Evolutionary conservation across 2,888 invertebrate genomes (phyloP).

Genomic region (Drosophila koepferae): DNA sequence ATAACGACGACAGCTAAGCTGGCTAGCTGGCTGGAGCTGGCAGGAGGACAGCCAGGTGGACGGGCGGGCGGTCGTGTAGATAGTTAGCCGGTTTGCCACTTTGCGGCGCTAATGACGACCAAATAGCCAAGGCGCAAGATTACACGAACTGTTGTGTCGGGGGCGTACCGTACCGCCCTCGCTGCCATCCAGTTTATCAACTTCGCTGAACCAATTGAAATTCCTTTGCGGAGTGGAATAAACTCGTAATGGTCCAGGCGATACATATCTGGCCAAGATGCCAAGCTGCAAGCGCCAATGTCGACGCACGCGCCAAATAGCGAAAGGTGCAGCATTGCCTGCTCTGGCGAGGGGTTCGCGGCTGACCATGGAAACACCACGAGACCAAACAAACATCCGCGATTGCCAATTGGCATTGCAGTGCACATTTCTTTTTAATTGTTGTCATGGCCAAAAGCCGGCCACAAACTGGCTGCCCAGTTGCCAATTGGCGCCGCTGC

Average conservation of each 20-base stretch:
- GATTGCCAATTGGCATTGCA: conserved; percentile 69
- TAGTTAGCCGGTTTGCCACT: conserved; percentile 65
- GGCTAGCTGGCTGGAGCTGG: not conserved
- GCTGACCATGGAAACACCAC: not conserved
- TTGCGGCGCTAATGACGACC: conserved; percentile 66
- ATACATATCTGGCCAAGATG: conserved; percentile 32
- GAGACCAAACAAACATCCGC: conserved; percentile 54
- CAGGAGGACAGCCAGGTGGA: not conserved
- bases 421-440: conserved; percentile 70
- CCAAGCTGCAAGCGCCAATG: conserved; percentile 27
- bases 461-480: conserved; percentile 51
- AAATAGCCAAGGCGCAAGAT: conserved; percentile 54
- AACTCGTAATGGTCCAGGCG: conserved; percentile 55
- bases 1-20: conserved; percentile 43
- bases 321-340: conserved; percentile 59
- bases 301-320: conserved; percentile 70
- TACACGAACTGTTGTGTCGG: conserved; percentile 45
- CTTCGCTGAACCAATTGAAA: conserved; percentile 60
- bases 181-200: conserved; percentile 28
- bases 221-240: conserved; percentile 70
- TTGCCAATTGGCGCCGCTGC: conserved; percentile 34
- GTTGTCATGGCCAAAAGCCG: conserved; percentile 52
- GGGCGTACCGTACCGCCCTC: conserved; percentile 56
- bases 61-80: not conserved
- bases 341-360: not conserved